A percentile compares a stretch with the other conserved stretches of the same genome.
phyloP scores from a whole-genome alignment of 2,113 vertebrate species.

The Smithornis capensis region DNA sequence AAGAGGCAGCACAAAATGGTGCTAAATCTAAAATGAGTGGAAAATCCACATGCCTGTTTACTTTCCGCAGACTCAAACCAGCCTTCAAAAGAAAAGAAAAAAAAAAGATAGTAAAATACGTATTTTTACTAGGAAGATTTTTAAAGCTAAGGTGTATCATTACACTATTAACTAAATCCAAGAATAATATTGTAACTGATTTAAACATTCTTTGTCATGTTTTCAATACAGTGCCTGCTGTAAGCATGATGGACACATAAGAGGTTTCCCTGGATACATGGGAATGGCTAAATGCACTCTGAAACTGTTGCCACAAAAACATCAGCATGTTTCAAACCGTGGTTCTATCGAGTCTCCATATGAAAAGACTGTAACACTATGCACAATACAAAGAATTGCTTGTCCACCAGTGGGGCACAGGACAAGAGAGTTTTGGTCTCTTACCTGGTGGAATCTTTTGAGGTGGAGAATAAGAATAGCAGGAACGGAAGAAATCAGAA shows the following conservation, averaged over 20 bases:
- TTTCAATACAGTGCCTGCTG: background rate
- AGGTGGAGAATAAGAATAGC: conserved; percentile 92
- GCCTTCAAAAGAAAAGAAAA: conserved; percentile 73
- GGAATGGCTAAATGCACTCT: background rate
- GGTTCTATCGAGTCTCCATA: background rate
- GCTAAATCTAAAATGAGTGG: conserved; percentile 90
- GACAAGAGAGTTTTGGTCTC: background rate
- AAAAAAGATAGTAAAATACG: background rate
- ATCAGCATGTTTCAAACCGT: background rate
- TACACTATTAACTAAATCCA: background rate
- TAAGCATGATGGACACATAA: rapidly evolving
- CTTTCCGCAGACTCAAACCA: conserved; percentile 93
- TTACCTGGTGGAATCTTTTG: conserved; percentile 97
- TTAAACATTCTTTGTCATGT: background rate
- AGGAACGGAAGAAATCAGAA: conserved; percentile 91
- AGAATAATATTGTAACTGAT: background rate
- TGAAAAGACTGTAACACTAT: background rate
- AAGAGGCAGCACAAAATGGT: conserved; percentile 91
- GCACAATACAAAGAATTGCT: background rate
- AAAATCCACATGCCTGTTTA: conserved; percentile 96
- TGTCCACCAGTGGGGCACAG: background rate
- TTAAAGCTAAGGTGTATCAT: background rate
- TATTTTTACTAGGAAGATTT: background rate
- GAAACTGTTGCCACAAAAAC: background rate
- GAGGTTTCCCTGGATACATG: background rate